Percentiles rank a stretch among this genome's conserved stretches.
These are phyloP conservation scores for Ommatoiulus sabulosus DNA, from an alignment of 2,888 invertebrate genomes.

Conservation along the genomic window DNA sequence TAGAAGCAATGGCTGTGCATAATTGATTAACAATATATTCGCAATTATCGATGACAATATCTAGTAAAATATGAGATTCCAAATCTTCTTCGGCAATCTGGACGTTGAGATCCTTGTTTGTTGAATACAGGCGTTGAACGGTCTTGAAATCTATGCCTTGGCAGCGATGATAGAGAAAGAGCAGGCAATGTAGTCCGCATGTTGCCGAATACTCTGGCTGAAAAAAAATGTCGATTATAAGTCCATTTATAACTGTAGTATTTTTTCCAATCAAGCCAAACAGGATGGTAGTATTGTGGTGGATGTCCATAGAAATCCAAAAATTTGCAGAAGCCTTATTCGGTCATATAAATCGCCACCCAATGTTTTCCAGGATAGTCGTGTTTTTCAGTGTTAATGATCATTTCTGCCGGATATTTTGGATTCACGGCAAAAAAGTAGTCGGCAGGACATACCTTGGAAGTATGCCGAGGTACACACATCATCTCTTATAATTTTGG, in stretches of 20 bases:
- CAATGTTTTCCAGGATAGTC: background rate
- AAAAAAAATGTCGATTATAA: background rate
- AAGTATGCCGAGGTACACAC: background rate
- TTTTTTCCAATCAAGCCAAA: no score
- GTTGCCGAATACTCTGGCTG: background rate
- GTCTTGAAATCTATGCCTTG: background rate
- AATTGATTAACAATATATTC: constrained; percentile 21
- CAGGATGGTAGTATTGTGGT: no score
- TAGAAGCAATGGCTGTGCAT: background rate
- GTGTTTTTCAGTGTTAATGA: background rate
- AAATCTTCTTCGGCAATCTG: constrained; percentile 33
- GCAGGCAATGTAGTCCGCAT: background rate
- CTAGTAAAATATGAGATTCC: background rate
- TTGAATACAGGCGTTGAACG: background rate
- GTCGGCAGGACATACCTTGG: background rate
- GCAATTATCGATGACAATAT: background rate
- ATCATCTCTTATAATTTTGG: background rate
- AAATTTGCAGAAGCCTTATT: background rate
- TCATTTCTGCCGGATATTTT: background rate
- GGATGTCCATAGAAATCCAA: background rate
- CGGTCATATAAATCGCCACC: background rate
- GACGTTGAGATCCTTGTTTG: background rate
- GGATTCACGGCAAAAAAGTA: background rate
- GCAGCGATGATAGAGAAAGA: background rate
- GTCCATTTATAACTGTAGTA: no score